Conservation (phyloP, 2,797 vertebrate species). For the Coluber constrictor region DNA sequence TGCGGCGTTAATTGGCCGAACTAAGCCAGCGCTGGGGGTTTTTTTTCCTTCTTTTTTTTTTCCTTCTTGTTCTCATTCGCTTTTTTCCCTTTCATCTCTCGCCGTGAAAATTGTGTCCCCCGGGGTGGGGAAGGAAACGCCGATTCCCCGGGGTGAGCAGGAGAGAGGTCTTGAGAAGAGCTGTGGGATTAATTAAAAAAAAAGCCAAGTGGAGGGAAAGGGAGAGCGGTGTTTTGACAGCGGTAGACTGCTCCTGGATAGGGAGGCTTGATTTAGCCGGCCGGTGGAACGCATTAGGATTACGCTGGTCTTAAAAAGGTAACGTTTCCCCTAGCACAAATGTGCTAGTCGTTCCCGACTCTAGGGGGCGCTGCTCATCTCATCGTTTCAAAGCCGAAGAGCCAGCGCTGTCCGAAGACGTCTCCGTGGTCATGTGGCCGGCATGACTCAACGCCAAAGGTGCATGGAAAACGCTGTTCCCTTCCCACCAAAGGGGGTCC, state of each 20-base stretch:
- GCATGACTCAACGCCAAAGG: no score
- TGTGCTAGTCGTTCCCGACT: no score
- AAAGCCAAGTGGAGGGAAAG: background rate
- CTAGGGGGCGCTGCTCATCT: no score
- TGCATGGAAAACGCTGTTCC: no score
- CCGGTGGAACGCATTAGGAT: background rate
- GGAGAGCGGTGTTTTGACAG: background rate
- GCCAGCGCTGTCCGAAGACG: no score
- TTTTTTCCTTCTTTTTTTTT: background rate
- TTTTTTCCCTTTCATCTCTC: background rate
- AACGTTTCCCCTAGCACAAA: no score
- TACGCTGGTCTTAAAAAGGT: background rate
- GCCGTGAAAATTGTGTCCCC: background rate
- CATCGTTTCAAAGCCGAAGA: no score
- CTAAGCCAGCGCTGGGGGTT: background rate
- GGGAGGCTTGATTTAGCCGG: background rate
- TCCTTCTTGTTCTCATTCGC: no score
- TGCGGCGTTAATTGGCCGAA: fast-evolving
- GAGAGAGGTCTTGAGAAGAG: background rate
- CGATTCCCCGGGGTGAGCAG: fast-evolving
- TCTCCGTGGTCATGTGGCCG: no score
- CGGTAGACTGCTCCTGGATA: background rate
- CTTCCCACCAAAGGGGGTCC: no score
- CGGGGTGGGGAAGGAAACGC: fast-evolving
- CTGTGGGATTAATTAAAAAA: fast-evolving